Base-by-base conservation (phyloP, 2,888 invertebrate genomes). In the Nymphalis polychloros region DNA sequence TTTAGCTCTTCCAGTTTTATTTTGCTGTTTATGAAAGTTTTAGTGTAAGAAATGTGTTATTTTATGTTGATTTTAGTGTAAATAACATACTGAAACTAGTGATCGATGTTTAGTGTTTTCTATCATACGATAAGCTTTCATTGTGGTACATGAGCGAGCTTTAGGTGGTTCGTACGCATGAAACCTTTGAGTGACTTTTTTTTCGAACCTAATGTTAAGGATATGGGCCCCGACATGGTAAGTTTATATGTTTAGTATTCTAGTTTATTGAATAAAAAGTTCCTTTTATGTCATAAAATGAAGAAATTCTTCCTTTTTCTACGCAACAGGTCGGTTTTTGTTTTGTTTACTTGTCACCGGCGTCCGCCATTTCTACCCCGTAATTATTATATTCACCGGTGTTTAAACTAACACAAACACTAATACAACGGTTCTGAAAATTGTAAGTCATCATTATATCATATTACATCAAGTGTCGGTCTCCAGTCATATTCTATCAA, bases 211-310 rank as follows among this genome's bases (percentile, higher is more conserved):
- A 95, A 95, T 94, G 95, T 95, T 95, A 95, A 94, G 94, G 95
- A 95, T 93, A 95, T 95, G 95, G 96, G 95, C 93, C 95, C 95
- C 93, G 96, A 96, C 93, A 96, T 96, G 96, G 96, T 96, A 93
- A 94, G 93, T 91, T 83, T 84, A 78, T 78, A 76, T 64, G 68
- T 72, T 79, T 77, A 73, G 77, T 73, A 64, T 70, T 73, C 69
- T 81, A 84, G 80, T 83, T 76, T 77, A 79, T 69, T 72, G 65
- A 72, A 76, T 74, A 78, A 71, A 73, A 77, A 75, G 74, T 67
- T 76, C 75, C 81, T 87, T 90, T 89, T 91, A 89, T 85, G 88
- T 92, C 89, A 92, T 92, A 82, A 89, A 84, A 75, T 84, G 59
- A 72, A 55, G 72, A 83, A 82, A 84, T 80, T 82, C 72, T 71